phyloP scores from a whole-genome alignment of 2,888 invertebrate genomes.

The Carabus problematicus region DNA sequence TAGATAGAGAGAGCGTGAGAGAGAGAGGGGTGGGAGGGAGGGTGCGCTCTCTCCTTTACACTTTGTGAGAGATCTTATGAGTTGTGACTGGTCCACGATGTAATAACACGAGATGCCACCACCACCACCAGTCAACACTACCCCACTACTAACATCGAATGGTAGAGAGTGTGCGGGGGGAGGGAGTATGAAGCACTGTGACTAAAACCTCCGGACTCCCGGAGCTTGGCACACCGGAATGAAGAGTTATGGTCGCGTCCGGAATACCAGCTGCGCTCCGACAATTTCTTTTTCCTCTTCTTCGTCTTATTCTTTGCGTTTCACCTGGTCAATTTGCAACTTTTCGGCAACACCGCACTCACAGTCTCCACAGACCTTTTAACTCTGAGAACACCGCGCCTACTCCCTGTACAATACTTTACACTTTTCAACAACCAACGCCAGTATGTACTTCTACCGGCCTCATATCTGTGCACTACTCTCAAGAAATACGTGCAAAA shows the following conservation, averaged over 20 bases:
- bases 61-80: slow-evolving; percentile 39
- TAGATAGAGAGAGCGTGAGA: slow-evolving; percentile 8
- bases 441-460: no score
- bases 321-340: slow-evolving; percentile 34
- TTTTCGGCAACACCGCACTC: background rate
- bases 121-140: no score
- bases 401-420: background rate
- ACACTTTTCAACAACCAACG: no score
- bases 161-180: background rate
- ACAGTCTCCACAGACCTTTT: slow-evolving; percentile 10
- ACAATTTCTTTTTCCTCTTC: slow-evolving; percentile 27
- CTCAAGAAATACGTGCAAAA: no score
- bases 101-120: slow-evolving; percentile 28
- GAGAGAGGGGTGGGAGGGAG: no score
- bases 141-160: no score
- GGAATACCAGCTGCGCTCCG: slow-evolving; percentile 35
- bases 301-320: slow-evolving; percentile 30
- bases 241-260: slow-evolving; percentile 40
- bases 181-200: slow-evolving; percentile 7
- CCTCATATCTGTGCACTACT: no score
- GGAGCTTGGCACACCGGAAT: slow-evolving; percentile 29
- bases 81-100: slow-evolving; percentile 41
- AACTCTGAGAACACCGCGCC: slow-evolving; percentile 3
- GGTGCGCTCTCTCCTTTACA: no score
- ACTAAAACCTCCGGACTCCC: slow-evolving; percentile 14